Base-by-base conservation (phyloP, 2,888 invertebrate genomes). In the Pycnomerus fuliginosus region DNA sequence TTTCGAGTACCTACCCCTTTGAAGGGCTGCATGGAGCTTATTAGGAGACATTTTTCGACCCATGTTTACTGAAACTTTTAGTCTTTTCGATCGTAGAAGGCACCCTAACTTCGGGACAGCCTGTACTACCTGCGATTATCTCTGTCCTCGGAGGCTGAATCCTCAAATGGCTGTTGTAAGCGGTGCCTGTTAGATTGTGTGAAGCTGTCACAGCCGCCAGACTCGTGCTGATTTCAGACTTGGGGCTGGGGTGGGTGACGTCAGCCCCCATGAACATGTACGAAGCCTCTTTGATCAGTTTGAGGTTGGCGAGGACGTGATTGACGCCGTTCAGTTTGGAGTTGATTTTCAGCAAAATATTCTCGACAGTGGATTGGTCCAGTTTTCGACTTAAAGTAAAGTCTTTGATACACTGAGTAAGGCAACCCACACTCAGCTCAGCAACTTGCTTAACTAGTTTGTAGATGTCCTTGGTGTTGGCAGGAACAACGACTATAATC, bases 211-310 rank as follows among this genome's bases (percentile, higher is more conserved):
- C 86, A 0, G 85, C 85, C 0, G 84, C 84, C 22, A 85, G 83
- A 63, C 84, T 84, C 0, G 81, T 80, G 51, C 71, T 71, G 2
- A 69, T 63, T 78, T 79, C 68, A 1, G 85, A 81, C 44, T 87
- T 87, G 0, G 90, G 90, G 1, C 89, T 82, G 0, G 95, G 93
- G 75, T 95, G 95, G 0, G 93, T 93, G 3, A 95, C 94, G 72
- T 95, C 95, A 4, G 93, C 93, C 0, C 95, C 95, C 69, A 72
- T 70, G 28, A 72, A 61, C 68, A 86, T 81, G 8, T 78, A 77
- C 1, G 84, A 83, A 0, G 53, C 62, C 0, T 39, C 54, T 44
- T 61, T 35, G 7, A 62, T 53, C 0, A 30, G 31, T 2, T 62
- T 61, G 7, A 44, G 45, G 1, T 3, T 28, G 1, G 7, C 3